Evolutionary conservation across 2,888 invertebrate species (phyloP).

Genomic region (Trichacis sp.): DNA sequence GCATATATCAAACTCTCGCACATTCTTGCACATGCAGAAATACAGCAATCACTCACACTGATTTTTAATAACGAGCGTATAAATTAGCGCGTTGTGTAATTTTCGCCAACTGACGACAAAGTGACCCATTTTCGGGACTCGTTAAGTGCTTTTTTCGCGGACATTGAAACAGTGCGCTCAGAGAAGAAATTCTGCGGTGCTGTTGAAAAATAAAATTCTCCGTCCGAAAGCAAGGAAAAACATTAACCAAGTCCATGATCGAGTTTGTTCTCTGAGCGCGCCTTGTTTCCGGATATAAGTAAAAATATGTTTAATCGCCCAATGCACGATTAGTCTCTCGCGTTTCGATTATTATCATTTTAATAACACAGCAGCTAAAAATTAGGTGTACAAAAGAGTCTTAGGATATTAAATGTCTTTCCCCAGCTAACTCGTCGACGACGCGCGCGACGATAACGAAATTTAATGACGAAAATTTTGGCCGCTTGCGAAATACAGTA

Average conservation of each 20-base stretch:
- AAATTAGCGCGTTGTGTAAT: constrained; percentile 28
- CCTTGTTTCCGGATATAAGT: constrained; percentile 16
- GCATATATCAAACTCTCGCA: constrained; percentile 26
- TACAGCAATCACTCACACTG: constrained; percentile 20
- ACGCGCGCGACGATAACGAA: constrained; percentile 16
- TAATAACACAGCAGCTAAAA: constrained; percentile 46
- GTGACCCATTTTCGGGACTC: constrained; percentile 24
- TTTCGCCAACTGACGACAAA: constrained; percentile 39
- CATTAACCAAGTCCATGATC: background rate
- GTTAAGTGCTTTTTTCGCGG: background rate
- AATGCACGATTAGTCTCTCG: constrained; percentile 25
- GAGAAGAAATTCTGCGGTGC: background rate
- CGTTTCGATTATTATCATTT: constrained; percentile 36
- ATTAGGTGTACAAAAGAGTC: constrained; percentile 32
- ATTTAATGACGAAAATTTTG: constrained; percentile 6
- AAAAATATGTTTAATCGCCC: constrained; percentile 33
- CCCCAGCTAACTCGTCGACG: constrained; percentile 13
- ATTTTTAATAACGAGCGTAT: constrained; percentile 30
- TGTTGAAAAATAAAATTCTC: background rate
- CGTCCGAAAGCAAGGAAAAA: background rate
- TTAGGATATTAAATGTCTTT: constrained; percentile 25
- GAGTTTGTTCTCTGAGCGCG: constrained; percentile 2
- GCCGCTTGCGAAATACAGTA: constrained; percentile 5
- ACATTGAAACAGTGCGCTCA: background rate
- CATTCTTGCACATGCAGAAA: constrained; percentile 31